phyloP scores from a whole-genome alignment of 2,888 invertebrate species.

The Amaurobius ferox region DNA sequence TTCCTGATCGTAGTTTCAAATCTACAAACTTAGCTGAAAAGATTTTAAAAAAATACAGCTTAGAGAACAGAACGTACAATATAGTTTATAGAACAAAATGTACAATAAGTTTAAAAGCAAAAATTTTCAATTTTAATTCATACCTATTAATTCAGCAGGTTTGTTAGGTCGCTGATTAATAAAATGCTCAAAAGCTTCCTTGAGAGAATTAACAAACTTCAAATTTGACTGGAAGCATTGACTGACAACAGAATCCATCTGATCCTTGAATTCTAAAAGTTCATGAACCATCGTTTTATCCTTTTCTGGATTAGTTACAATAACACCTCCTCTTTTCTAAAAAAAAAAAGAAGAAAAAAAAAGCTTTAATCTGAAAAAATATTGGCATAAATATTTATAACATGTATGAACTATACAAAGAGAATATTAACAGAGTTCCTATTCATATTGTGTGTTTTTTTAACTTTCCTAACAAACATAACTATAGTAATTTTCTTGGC shows the following conservation, averaged over 20 bases:
- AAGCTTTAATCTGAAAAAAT: neutral
- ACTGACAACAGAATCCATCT: conserved; percentile 93
- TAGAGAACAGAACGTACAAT: no score
- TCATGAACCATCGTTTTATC: conserved; percentile 99
- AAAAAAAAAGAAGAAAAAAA: neutral
- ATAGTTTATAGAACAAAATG: no score
- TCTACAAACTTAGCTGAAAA: conserved; percentile 94
- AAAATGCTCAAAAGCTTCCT: conserved; percentile 98
- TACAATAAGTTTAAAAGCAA: neutral
- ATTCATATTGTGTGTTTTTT: no score
- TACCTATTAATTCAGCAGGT: conserved; percentile 94
- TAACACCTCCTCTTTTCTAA: conserved; percentile 92
- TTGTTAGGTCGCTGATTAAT: conserved; percentile 98
- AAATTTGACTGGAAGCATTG: conserved; percentile 95
- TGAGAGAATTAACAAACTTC: conserved; percentile 94
- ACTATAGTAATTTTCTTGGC: no score
- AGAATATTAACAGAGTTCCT: neutral
- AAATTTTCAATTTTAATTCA: neutral
- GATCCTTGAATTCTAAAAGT: conserved; percentile 97
- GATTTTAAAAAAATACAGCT: neutral
- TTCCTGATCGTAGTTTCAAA: conserved; percentile 95
- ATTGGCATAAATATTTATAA: neutral
- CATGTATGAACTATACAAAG: neutral
- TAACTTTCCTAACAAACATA: no score
- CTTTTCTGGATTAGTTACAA: conserved; percentile 98